Evolutionary conservation across 2,888 invertebrate species (phyloP).

Genomic region (Noctua comes): DNA sequence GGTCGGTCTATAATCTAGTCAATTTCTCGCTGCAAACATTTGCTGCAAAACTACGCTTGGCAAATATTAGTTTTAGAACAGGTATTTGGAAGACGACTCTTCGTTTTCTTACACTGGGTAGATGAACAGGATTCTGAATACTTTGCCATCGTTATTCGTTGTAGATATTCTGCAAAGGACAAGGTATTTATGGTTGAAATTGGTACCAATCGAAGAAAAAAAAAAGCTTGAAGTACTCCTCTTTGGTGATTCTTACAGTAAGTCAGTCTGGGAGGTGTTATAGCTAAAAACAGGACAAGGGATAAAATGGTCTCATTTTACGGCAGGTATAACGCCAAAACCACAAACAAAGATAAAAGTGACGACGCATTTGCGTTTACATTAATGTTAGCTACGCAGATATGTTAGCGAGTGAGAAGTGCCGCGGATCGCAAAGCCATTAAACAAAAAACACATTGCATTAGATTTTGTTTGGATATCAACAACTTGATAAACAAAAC

Average conservation of each 20-base stretch:
- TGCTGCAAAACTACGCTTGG: constrained; percentile 26
- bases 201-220: not conserved
- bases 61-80: not conserved
- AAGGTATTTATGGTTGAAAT: constrained; percentile 20
- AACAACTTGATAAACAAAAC: not conserved
- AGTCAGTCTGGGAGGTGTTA: too few species aligned
- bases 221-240: too few species aligned
- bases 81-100: constrained; percentile 11
- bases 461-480: not conserved
- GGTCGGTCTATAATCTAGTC: not conserved
- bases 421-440: not conserved
- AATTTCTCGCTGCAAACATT: not conserved
- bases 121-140: constrained; percentile 42
- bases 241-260: not conserved
- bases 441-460: not conserved
- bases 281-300: not conserved
- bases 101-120: constrained; percentile 48
- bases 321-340: not conserved
- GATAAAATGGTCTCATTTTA: not conserved
- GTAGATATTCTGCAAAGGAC: constrained; percentile 55
- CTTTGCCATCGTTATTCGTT: constrained; percentile 39
- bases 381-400: not conserved
- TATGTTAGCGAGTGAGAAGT: not conserved
- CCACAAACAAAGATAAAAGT: not conserved
- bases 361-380: not conserved